Evolutionary conservation across 2,113 vertebrate species (phyloP), one percentile per base, ranked within the genome.

Genomic region (Sapajus apella): DNA sequence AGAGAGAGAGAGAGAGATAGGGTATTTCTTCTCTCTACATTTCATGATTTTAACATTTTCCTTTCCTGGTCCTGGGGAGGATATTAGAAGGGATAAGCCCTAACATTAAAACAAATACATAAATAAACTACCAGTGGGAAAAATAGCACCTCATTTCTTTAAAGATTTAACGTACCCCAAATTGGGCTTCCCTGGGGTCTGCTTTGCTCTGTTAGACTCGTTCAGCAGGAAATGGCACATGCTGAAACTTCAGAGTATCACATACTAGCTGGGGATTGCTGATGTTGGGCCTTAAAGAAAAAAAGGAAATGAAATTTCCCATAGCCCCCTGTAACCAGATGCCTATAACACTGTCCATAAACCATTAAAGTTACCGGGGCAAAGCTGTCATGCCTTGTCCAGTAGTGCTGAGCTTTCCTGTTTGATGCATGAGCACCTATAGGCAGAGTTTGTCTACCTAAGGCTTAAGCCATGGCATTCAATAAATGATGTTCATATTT

Each of bases 91-190:
- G 5, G 10, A 80, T 68, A 81, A 18, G 4, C 14, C 18, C 58
- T 79, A 87, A 89, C 72, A 95, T 87, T 76, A 93, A 97, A 94
- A 91, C 21, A 97, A 97, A 96, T n/a, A 89, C 43, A 88, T 32
- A 97, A 97, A 91, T 93, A 97, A 97, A 94, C 82, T 94, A 79
- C 25, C 92, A 96, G 23, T 72, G 27, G 77, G 23, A 20, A 61
- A 92, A 96, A 93, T 25, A 85, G 25, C 25, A 84, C 43, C 81
- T 90, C 21, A 3, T 87, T 76, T 95, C 88, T 95, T 88, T 84
- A 96, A 92, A 25, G 61, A 75, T 30, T 94, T 85, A 86, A 64
- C 8, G 27, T 45, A 68, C 52, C 68, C 27, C 45, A 92, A 94
- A 79, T 20, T 45, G 92, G 55, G 27, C 43, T 88, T 90, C 77